Percentiles rank a stretch among this genome's conserved stretches.
Evolutionary conservation across 2,888 invertebrate species (phyloP).

Genomic region (Oxytorus armatus): DNA sequence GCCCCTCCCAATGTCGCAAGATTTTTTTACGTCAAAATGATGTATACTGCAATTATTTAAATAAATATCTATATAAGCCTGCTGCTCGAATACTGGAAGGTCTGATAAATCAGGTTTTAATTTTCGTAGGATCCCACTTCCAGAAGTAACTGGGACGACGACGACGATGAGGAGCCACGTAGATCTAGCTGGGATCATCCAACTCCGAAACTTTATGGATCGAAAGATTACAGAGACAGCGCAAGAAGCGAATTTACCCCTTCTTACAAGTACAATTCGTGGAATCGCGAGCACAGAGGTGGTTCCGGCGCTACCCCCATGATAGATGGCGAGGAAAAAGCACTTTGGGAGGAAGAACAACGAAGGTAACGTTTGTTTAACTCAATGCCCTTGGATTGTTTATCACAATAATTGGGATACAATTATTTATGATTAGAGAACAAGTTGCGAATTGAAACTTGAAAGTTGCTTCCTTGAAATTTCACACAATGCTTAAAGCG

Average conservation of each 20-base stretch:
- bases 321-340: constrained; percentile 87
- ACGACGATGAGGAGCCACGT: constrained; percentile 86
- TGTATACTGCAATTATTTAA: too few relatives aligned
- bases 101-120: constrained; percentile 25
- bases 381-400: neutral
- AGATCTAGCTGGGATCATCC: constrained; percentile 97
- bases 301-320: constrained; percentile 88
- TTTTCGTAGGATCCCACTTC: constrained; percentile 85
- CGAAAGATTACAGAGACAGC: constrained; percentile 81
- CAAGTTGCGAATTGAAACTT: too few relatives aligned
- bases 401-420: too few relatives aligned
- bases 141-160: constrained; percentile 92
- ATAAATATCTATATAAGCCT: neutral
- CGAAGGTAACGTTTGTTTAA: constrained; percentile 82
- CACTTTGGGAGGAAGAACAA: constrained; percentile 96
- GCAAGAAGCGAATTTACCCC: constrained; percentile 90
- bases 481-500: too few relatives aligned
- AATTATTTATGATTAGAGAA: neutral
- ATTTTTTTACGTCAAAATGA: too few relatives aligned
- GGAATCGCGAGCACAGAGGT: constrained; percentile 89
- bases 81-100: neutral
- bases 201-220: constrained; percentile 89
- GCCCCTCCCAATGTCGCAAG: too few relatives aligned
- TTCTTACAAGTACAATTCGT: constrained; percentile 92
- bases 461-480: too few relatives aligned